Base-by-base conservation (phyloP, 1,140 invertebrate genomes). In the Charaxes varanes region DNA sequence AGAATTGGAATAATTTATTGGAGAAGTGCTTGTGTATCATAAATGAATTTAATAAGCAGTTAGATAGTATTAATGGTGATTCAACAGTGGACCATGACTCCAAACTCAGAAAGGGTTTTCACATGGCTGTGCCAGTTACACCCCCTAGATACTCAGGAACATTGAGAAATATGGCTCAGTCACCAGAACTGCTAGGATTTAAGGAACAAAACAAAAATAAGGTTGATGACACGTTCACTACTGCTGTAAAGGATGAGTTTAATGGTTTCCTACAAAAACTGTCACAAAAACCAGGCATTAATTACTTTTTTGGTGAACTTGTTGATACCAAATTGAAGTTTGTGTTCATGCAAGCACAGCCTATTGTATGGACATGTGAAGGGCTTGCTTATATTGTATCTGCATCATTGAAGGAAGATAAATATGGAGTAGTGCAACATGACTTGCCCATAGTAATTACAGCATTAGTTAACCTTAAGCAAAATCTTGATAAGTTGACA, bases 401-500 rank as follows among this genome's bases (percentile, higher is more conserved):
- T 1, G 78, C 87, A 18, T 94, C 93, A 0, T 65, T 93, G 2
- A 86, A 53, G 4, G 93, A 94, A 80, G 93, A 94, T 76, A 87
- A 85, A 37, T 94, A 89, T 81, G 93, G 93, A 23, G 88, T 94
- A 27, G 91, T 92, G 2, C 93, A 94, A 60, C 91, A 91, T 67
- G 91, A 93, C 73, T 69, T 94, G 14, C 74, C 90, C 5, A 57
- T 69, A 10, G 88, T 94, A n/a, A 88, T 95, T 19, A 86, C 86
- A 24, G 59, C 86, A 4, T 54, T 94, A 1, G 61, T 93, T 2
- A 82, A 84, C 24, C 77, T 94, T 0, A 93, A 93, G 52, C 84
- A 87, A 19, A 87, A 87, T 48, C 53, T 93, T 17, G 92, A 94
- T 37, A 92, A 91, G 65, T 54, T 93, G 15, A 87, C 88, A 54